These are phyloP conservation scores for Dryococelus australis DNA, from an alignment of 2,888 invertebrate genomes.

Conservation along the genomic window DNA sequence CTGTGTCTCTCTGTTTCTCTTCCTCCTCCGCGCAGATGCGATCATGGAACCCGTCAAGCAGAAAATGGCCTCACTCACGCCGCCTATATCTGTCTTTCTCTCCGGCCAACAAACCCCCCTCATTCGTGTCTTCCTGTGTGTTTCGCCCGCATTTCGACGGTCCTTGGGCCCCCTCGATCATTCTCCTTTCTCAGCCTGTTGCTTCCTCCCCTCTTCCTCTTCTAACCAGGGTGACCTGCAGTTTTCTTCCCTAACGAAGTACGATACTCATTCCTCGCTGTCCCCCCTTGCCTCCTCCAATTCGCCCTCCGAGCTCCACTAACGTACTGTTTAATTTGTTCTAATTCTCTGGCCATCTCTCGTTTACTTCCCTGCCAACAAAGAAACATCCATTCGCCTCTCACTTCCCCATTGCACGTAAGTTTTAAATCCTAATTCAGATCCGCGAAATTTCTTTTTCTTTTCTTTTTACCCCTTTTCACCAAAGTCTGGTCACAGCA, in stretches of 20 bases:
- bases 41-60: constrained; percentile 28
- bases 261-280: not conserved
- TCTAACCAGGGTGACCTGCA: not conserved
- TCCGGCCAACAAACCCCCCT: not conserved
- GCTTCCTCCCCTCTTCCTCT: not conserved
- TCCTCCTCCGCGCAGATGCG: not conserved
- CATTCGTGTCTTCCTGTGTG: not conserved
- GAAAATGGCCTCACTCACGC: constrained; percentile 29
- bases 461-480: not conserved
- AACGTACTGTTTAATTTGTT: constrained; percentile 24
- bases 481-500: too few relatives aligned
- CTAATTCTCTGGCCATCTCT: constrained; percentile 19
- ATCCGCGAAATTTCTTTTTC: not conserved
- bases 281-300: not conserved
- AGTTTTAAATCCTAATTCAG: not conserved
- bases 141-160: not conserved
- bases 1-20: not conserved
- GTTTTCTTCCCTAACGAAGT: not conserved
- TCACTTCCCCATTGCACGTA: not conserved
- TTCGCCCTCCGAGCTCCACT: not conserved
- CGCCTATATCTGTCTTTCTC: constrained; percentile 11
- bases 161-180: not conserved
- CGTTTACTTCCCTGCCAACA: not conserved
- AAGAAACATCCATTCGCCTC: not conserved
- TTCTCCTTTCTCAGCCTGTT: not conserved